phyloP scores from a whole-genome alignment of 2,797 vertebrate genomes.

The Arrhamphus sclerolepis region DNA sequence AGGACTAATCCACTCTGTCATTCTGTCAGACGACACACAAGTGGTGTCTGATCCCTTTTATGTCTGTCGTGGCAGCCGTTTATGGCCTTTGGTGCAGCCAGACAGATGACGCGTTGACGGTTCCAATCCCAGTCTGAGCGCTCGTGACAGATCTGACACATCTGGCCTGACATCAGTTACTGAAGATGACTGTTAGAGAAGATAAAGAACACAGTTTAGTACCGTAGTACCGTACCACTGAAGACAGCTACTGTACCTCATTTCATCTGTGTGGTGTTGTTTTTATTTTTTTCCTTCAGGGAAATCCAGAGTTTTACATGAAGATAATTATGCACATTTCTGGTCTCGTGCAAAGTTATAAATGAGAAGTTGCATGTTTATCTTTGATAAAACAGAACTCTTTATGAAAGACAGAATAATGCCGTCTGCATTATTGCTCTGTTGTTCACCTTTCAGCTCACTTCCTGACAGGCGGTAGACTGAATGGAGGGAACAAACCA shows the following conservation, averaged over 20 bases:
- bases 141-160: conserved; percentile 9
- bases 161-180: conserved; percentile 6
- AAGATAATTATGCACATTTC: too few species aligned
- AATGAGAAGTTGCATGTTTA: too few species aligned
- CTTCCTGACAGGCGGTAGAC: conserved; percentile 26
- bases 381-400: too few species aligned
- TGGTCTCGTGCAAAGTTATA: too few species aligned
- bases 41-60: conserved; percentile 3
- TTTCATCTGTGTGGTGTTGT: too few species aligned
- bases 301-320: too few species aligned
- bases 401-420: too few species aligned
- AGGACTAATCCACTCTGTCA: too few species aligned
- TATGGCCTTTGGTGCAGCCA: conserved; percentile 3
- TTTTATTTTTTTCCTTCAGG: too few species aligned
- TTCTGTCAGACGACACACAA: neutral
- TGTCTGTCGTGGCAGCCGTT: conserved; percentile 9
- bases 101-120: conserved; percentile 33
- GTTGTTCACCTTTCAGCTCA: conserved; percentile 20
- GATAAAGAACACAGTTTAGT: neutral
- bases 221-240: neutral
- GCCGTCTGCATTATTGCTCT: conserved; percentile 3
- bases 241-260: neutral
- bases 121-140: conserved; percentile 26
- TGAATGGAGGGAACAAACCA: conserved; percentile 52
- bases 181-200: neutral